These are phyloP conservation scores for Catharus bicknelli DNA, from an alignment of 2,113 vertebrate species.

Conservation along the genomic window DNA sequence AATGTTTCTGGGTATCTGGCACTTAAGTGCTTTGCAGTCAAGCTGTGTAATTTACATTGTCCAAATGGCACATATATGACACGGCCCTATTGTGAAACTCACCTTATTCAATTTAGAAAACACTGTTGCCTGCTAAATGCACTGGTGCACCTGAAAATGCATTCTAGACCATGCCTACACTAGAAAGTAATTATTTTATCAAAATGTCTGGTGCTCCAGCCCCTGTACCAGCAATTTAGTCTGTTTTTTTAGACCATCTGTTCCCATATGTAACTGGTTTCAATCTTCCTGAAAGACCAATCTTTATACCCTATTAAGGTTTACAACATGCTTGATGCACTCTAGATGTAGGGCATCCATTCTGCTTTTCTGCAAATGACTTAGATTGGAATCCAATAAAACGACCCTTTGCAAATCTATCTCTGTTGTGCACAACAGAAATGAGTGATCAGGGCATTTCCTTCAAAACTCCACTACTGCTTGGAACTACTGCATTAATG, in stretches of 20 bases:
- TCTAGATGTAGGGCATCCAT: not conserved
- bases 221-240: not conserved
- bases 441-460: not conserved
- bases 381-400: not conserved
- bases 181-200: not conserved
- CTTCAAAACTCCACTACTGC: not conserved
- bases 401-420: not conserved
- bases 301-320: not conserved
- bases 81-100: not conserved
- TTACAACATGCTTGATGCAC: not conserved
- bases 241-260: not conserved
- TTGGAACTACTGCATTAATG: not conserved
- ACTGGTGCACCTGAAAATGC: not conserved
- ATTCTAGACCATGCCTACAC: not conserved
- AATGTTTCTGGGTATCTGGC: not conserved
- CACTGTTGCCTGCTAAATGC: not conserved
- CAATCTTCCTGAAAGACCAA: not conserved
- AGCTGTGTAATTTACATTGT: not conserved
- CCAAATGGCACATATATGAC: not conserved
- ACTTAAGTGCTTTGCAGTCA: not conserved
- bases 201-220: not conserved
- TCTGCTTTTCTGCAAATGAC: not conserved
- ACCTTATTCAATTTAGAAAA: not conserved
- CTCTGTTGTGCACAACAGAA: not conserved
- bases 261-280: not conserved